Base-by-base conservation (phyloP, 1,140 invertebrate species). In the Drosophila tani region DNA sequence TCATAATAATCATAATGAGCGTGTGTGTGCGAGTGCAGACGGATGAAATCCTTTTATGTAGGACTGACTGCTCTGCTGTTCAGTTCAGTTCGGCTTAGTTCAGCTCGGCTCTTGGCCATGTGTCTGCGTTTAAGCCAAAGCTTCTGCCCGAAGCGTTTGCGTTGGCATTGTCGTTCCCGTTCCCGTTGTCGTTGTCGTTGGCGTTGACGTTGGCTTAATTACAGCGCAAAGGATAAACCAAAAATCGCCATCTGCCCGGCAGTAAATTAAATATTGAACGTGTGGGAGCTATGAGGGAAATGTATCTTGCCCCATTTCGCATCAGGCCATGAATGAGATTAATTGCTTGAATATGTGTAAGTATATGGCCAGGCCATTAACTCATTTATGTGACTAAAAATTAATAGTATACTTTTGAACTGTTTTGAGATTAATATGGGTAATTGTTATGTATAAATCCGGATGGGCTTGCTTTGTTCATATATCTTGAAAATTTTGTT, bases 1-100 rank as follows among this genome's bases (percentile, higher is more conserved):
- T 65, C 57, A 69, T 82, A 77, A 76, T 86, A 86, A 76, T 71
- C 67, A 82, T 79, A 82, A 82, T 79, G 70, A 81, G 83, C 70
- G 55, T 75, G 46, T 75, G 46, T 53, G 47, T 63, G 51, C 56
- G 50, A 55, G 41, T 82, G 53, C 29, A 63, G 53, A 67, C 49
- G 58, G 35, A 47, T 60, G 43, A 50, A 78, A 57, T 79, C 55
- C 53, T 57, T 60, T 70, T 64, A 45, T 55, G 75, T 21, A 24
- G 63, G 55, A 63, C 59, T 40, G 49, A 55, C 59, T 40, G 49
- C 68, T 38, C 17, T 49, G 38, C 58, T 50, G 50, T 58, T 45
- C 65, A 67, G 50, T 65, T 45, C 60, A 46, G 17, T 29, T 35
- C 12, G 29, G 41, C 27, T 67, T 21, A 47, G 41, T 35, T 45